Percentiles rank a stretch among this genome's conserved stretches.
Evolutionary conservation across 1,140 invertebrate genomes (phyloP).

Genomic region (Lepidurus apus): DNA sequence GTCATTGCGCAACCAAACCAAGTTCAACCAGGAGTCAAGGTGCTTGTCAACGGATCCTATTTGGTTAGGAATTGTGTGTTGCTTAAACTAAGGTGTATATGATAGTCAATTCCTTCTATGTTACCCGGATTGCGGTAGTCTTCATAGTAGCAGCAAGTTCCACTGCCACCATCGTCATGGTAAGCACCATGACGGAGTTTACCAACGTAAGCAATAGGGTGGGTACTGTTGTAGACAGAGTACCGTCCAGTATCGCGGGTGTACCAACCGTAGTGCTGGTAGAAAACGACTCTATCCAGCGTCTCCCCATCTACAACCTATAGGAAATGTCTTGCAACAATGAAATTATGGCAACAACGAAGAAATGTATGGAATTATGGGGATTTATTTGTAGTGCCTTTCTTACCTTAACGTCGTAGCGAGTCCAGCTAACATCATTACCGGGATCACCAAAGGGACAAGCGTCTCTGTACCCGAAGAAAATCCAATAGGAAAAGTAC

Average conservation of each 20-base stretch:
- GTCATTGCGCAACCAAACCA: conserved; percentile 35
- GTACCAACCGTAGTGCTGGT: conserved; percentile 40
- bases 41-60: conserved; percentile 28
- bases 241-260: conserved; percentile 39
- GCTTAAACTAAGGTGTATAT: not conserved
- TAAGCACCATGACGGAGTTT: conserved; percentile 38
- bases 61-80: not conserved
- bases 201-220: conserved; percentile 38
- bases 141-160: conserved; percentile 40
- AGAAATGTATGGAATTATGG: not conserved
- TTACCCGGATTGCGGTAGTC: conserved; percentile 39
- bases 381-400: not conserved
- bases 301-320: conserved; percentile 27
- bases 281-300: conserved; percentile 38
- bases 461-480: conserved; percentile 39
- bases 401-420: conserved; percentile 37
- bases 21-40: conserved; percentile 37
- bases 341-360: not conserved
- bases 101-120: not conserved
- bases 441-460: conserved; percentile 35
- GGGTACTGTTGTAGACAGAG: conserved; percentile 35
- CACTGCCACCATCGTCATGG: conserved; percentile 39
- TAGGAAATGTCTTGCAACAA: too few species aligned
- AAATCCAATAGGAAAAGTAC: conserved; percentile 37
- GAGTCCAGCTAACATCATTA: conserved; percentile 36